These are phyloP conservation scores for Conus betulinus DNA, from an alignment of 1,140 invertebrate species.

Conservation along the genomic window DNA sequence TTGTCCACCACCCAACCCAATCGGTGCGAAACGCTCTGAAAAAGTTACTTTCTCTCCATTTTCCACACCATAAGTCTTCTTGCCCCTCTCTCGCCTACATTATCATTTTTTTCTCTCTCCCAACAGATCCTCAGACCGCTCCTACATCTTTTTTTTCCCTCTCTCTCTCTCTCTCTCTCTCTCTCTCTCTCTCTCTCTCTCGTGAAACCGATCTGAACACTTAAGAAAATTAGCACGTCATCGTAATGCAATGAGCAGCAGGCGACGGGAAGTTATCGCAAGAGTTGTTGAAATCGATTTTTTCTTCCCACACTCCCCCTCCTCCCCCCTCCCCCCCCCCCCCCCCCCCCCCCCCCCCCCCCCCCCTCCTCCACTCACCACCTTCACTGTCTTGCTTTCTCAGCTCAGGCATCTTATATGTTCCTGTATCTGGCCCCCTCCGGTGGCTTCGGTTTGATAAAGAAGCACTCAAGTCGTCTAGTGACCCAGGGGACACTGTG, in stretches of 20 bases:
- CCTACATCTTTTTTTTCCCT: neutral
- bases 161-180: too few species aligned
- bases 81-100: neutral
- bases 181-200: neutral
- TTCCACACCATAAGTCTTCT: neutral
- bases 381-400: neutral
- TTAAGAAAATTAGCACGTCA: constrained; percentile 29
- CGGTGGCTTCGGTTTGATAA: neutral
- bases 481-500: neutral
- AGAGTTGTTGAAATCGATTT: constrained; percentile 14
- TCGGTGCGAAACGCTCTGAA: neutral
- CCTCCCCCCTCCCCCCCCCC: neutral
- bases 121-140: neutral
- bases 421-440: neutral
- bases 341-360: neutral
- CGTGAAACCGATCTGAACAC: neutral
- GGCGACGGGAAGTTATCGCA: neutral
- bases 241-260: constrained; percentile 2
- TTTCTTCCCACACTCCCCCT: neutral
- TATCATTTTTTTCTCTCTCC: neutral
- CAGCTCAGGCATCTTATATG: constrained; percentile 10
- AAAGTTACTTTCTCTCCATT: neutral
- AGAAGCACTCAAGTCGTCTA: constrained; percentile 13
- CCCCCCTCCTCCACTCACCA: neutral
- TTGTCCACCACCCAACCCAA: neutral